phyloP scores from a whole-genome alignment of 2,113 vertebrate species.

The Dipodomys ordii region DNA sequence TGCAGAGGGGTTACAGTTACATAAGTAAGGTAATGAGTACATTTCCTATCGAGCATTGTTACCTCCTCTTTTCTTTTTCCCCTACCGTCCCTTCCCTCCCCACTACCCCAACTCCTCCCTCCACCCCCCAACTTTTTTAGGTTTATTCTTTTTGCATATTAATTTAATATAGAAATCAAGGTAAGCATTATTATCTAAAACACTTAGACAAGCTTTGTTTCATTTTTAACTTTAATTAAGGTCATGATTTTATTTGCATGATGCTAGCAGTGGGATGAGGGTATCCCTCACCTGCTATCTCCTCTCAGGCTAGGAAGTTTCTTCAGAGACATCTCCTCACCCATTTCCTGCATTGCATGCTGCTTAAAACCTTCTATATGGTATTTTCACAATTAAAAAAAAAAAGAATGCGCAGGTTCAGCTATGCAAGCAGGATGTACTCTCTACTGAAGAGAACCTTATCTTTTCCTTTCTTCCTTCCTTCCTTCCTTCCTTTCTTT shows the following conservation, averaged over 20 bases:
- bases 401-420: neutral
- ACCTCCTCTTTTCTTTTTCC: too few species aligned
- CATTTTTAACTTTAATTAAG: neutral
- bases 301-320: neutral
- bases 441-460: neutral
- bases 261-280: neutral
- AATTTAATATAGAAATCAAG: neutral
- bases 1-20: too few species aligned
- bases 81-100: too few species aligned
- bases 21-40: too few species aligned
- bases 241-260: neutral
- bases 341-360: neutral
- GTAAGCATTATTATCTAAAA: neutral
- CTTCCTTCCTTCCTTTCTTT: too few species aligned
- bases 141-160: neutral
- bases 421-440: accelerated
- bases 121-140: neutral
- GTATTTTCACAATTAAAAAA: too few species aligned
- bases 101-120: too few species aligned
- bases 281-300: neutral
- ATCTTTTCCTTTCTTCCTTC: too few species aligned
- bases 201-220: neutral
- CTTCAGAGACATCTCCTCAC: too few species aligned
- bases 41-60: too few species aligned
- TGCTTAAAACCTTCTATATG: too few species aligned